Evolutionary conservation across 2,797 vertebrate genomes (phyloP), one percentile per base, ranked within the genome.

Genomic region (Lepilemur septentrionalis): DNA sequence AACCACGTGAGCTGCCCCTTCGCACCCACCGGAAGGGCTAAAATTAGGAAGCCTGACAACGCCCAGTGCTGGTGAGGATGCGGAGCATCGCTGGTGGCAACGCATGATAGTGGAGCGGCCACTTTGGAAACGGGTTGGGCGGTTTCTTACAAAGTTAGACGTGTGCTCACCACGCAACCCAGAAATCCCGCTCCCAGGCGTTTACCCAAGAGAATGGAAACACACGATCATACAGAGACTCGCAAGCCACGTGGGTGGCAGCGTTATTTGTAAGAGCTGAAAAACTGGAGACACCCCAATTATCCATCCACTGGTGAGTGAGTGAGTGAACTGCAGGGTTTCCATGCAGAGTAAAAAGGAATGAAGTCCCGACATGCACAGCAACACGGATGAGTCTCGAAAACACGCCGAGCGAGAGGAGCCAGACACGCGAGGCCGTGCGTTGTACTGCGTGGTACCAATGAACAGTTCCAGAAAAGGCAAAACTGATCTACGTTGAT

Each of bases 341-440:
- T 20, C 41, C 32, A 1, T 35, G 35, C 18, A 12, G 75, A 52
- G 25, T 35, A n/a, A 75, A 86, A 35, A 52, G 55, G 76, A 32
- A 7, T 4, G 5, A 6, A 18, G 23, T n/a, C 1, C 50, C 28
- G 28, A 52, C 2, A 32, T 3, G 4, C 35, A 79, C 4, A 9
- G 13, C n/a, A 38, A 10, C n/a, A 57, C 25, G 46, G 73, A 79
- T 0, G 4, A 0, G 2, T 38, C 76, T 57, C 1, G 23, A 38
- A 38, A 35, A 57, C 7, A 35, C 10, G 50, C 50, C 9, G n/a
- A 38, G 14, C 1, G 43, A 13, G 35, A 30, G 38, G 48, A 46
- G 25, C 89, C 32, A n/a, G 76, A 61, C 43, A 35, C 23, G 7
- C 61, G 61, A 70, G 55, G 50, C 50, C 69, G 17, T 18, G 2